phyloP scores from a whole-genome alignment of 2,888 invertebrate species.

The Nebria salina region DNA sequence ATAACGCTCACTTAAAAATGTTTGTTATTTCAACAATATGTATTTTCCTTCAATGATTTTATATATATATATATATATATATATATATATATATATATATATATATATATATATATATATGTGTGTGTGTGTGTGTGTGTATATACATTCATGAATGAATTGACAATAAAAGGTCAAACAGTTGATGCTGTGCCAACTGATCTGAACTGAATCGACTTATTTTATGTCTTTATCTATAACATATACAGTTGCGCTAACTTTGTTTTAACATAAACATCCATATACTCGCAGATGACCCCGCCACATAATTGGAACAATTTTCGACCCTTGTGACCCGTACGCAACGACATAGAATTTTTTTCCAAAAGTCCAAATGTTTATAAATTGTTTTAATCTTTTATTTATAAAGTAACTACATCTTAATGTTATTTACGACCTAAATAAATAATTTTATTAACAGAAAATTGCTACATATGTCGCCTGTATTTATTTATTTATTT shows the following conservation, averaged over 20 bases:
- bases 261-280: neutral
- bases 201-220: no score
- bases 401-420: neutral
- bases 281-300: conserved; percentile 7
- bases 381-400: neutral
- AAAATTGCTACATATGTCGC: no score
- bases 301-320: neutral
- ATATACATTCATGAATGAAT: neutral
- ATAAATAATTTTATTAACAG: no score
- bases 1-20: neutral
- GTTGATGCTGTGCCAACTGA: neutral
- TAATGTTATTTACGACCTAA: no score
- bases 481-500: no score
- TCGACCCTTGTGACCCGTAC: neutral
- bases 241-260: conserved; percentile 3
- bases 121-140: neutral
- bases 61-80: neutral
- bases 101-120: neutral
- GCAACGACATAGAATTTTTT: neutral
- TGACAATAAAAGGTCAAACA: conserved; percentile 13
- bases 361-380: neutral
- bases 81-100: neutral
- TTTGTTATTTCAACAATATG: neutral
- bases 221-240: neutral
- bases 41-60: neutral